Percentiles rank a stretch among this genome's conserved stretches.
These are phyloP conservation scores for Pholis gunnellus DNA, from an alignment of 2,113 vertebrate species.

Conservation along the genomic window DNA sequence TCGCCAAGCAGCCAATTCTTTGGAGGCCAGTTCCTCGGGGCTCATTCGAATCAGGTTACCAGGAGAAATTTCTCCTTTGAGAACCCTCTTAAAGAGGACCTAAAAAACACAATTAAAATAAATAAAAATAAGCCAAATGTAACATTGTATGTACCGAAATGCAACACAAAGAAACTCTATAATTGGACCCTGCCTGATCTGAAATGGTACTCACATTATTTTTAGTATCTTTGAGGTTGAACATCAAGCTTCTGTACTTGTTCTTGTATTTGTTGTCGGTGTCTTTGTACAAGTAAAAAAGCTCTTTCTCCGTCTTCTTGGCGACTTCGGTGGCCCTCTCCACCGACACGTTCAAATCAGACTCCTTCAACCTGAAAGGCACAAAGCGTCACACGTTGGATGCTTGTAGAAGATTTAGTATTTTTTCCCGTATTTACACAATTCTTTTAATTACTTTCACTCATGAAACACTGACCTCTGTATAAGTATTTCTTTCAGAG, in stretches of 20 bases:
- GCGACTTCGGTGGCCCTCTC: conserved; percentile 94
- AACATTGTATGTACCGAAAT: background rate
- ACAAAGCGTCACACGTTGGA: background rate
- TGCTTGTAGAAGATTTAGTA: background rate
- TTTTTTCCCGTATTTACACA: background rate
- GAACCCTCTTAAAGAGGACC: conserved; percentile 95
- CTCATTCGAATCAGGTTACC: conserved; percentile 96
- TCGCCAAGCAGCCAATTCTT: conserved; percentile 98
- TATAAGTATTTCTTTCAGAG: conserved; percentile 94
- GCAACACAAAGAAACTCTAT: background rate
- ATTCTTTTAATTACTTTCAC: background rate
- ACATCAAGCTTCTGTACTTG: conserved; percentile 98
- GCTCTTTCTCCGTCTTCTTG: conserved; percentile 93
- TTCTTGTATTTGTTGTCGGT: conserved; percentile 99
- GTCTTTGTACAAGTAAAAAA: conserved; percentile 96
- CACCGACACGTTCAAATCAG: conserved; percentile 90
- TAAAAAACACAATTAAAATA: conserved; percentile 56
- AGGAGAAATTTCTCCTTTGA: conserved; percentile 96
- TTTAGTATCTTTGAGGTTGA: conserved; percentile 98
- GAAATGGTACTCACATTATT: conserved; percentile 90
- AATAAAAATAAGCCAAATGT: conserved; percentile 6
- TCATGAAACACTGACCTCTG: conserved; percentile 86
- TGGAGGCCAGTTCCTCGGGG: conserved; percentile 97
- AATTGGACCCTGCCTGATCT: background rate
- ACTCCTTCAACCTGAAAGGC: conserved; percentile 91